Evolutionary conservation across 2,888 invertebrate genomes (phyloP), one percentile per base, ranked within the genome.

Genomic region (Tribolium freemani): DNA sequence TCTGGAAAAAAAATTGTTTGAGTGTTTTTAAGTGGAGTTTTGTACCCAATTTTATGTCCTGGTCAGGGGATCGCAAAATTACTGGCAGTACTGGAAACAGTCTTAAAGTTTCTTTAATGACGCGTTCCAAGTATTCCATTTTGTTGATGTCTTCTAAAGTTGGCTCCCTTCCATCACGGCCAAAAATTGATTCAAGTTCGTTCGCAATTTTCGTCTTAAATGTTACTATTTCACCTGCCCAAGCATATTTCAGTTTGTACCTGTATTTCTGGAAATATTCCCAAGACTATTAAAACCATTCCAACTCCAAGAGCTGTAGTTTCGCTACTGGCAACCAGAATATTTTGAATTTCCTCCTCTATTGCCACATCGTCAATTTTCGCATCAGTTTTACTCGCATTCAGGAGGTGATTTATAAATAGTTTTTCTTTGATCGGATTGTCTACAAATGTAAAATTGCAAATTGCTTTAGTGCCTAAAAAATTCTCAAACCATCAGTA

Each of bases 31-130:
- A n/a, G n/a, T 16, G 16, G 16, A 16, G 16, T 16, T 16, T 16
- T 16, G 16, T 38, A 60, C 60, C 48, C 45, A 60, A 10, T 10
- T 61, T n/a, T 11, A 61, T 6, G 10, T 53, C 21, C 20, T 64
- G 3, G 11, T 64, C 53, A 8, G 53, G 10, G 5, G 1, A n/a
- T 30, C 63, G 8, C 51, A 38, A n/a, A 9, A 51, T 31, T 5
- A 63, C 8, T 16, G 63, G 63, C 6, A 51, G 31, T 1, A 38
- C 10, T n/a, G 64, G 64, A 21, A 64, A 31, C 10, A 64, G n/a
- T 53, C 64, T 38, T 4, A 64, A 1, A 3, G 53, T 64, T 44
- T 64, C 64, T 45, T 64, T 64, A 13, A 64, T 64, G 1, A 64
- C 64, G 5, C 53, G 1, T 26, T 64, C 54, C 11, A 64, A 13